These are phyloP conservation scores for Sarcophaga bullata DNA, from an alignment of 1,140 invertebrate species.

Conservation along the genomic window DNA sequence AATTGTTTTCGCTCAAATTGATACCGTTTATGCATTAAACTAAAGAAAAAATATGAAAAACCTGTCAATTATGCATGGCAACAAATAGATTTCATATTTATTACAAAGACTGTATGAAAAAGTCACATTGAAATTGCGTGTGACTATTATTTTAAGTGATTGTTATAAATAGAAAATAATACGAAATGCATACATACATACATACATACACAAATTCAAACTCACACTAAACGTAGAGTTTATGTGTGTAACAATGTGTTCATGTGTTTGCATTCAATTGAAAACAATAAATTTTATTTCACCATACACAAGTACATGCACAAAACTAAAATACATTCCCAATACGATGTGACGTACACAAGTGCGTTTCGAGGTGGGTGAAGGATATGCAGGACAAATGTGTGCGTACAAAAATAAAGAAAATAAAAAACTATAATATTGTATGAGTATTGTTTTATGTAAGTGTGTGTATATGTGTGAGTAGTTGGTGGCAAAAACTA, in stretches of 20 bases:
- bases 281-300: constrained; percentile 65
- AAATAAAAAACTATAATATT: background rate
- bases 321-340: constrained; percentile 31
- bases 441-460: background rate
- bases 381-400: no score
- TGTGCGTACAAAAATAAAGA: no score
- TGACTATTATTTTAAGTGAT: background rate
- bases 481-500: background rate
- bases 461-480: background rate
- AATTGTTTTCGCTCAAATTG: no score
- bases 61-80: no score
- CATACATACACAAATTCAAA: background rate
- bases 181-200: background rate
- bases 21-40: no score
- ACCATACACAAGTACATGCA: constrained; percentile 20
- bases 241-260: background rate
- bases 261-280: constrained; percentile 61
- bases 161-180: constrained; percentile 27
- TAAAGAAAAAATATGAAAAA: no score
- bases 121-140: background rate
- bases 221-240: background rate
- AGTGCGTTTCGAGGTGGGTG: background rate
- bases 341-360: background rate
- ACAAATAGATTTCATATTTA: background rate
- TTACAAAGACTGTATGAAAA: background rate